These are phyloP conservation scores for Phyllotis vaccarum DNA, from an alignment of 2,797 vertebrate genomes.

Conservation along the genomic window DNA sequence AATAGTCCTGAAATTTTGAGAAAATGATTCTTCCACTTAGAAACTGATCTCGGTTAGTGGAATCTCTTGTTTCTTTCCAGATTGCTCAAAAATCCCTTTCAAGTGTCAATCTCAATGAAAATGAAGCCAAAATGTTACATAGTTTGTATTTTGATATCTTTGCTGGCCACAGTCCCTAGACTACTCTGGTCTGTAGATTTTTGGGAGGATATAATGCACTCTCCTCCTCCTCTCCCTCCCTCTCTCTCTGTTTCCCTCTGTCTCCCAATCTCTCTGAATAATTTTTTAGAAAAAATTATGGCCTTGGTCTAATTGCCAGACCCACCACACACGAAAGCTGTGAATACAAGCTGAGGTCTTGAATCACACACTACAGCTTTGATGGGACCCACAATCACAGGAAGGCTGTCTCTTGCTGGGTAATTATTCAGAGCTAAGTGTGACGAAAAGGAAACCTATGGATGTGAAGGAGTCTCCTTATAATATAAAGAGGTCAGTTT, in stretches of 20 bases:
- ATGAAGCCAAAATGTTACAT: slow-evolving; percentile 55
- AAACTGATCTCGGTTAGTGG: slow-evolving; percentile 68
- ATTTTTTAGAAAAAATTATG: slow-evolving; percentile 83
- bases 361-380: slow-evolving; percentile 79
- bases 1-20: slow-evolving; percentile 49
- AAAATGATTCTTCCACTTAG: slow-evolving; percentile 34
- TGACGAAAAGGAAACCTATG: slow-evolving; percentile 85
- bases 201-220: slow-evolving; percentile 59
- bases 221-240: not conserved
- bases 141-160: slow-evolving; percentile 76
- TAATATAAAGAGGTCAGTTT: slow-evolving; percentile 58
- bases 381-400: slow-evolving; percentile 78
- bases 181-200: slow-evolving; percentile 79
- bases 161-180: slow-evolving; percentile 63
- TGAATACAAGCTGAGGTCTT: slow-evolving; percentile 82
- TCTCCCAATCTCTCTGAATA: slow-evolving; percentile 75
- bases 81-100: slow-evolving; percentile 74
- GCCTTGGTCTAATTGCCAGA: slow-evolving; percentile 82
- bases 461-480: slow-evolving; percentile 79
- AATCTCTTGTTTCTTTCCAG: slow-evolving; percentile 65
- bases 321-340: slow-evolving; percentile 84
- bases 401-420: slow-evolving; percentile 75
- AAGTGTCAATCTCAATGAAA: slow-evolving; percentile 75
- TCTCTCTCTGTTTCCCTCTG: not conserved
- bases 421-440: slow-evolving; percentile 86